Conservation (phyloP, 2,113 vertebrate genomes). For the Gavialis gangeticus region DNA sequence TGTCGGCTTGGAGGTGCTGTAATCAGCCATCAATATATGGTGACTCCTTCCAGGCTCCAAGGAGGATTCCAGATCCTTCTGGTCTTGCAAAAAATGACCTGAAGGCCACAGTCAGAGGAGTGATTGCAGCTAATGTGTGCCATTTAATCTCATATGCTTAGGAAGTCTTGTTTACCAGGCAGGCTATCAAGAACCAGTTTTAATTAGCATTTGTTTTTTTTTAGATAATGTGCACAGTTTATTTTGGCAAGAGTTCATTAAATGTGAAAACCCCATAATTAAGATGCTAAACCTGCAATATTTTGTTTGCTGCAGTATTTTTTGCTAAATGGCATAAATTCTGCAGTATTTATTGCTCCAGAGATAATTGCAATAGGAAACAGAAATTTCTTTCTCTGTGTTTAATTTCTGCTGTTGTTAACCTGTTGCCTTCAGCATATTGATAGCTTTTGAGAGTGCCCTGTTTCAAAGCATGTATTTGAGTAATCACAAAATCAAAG, state of each 20-base stretch:
- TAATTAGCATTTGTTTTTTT: slow-evolving; percentile 85
- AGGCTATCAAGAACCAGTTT: slow-evolving; percentile 79
- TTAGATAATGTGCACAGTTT: slow-evolving; percentile 80
- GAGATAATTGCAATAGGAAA: slow-evolving; percentile 64
- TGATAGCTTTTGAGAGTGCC: neutral
- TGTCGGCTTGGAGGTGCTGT: slow-evolving; percentile 32
- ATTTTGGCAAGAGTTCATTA: slow-evolving; percentile 81
- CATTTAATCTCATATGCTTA: slow-evolving; percentile 73
- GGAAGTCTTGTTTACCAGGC: slow-evolving; percentile 71
- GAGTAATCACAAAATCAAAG: slow-evolving; percentile 26
- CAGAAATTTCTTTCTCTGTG: slow-evolving; percentile 42
- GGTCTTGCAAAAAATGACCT: slow-evolving; percentile 69
- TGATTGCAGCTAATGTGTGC: slow-evolving; percentile 73
- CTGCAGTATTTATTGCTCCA: slow-evolving; percentile 64
- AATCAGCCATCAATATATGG: slow-evolving; percentile 36
- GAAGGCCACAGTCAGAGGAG: slow-evolving; percentile 43
- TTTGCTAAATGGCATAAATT: slow-evolving; percentile 70
- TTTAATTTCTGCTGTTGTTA: slow-evolving; percentile 47
- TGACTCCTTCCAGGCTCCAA: neutral
- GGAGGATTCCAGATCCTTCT: neutral
- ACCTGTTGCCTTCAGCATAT: slow-evolving; percentile 24
- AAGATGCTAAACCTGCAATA: slow-evolving; percentile 81
- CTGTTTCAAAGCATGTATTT: neutral
- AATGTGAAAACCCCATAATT: slow-evolving; percentile 82
- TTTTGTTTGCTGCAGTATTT: slow-evolving; percentile 73